Evolutionary conservation across 2,888 invertebrate species (phyloP).

Genomic region (Andrena praecox): DNA sequence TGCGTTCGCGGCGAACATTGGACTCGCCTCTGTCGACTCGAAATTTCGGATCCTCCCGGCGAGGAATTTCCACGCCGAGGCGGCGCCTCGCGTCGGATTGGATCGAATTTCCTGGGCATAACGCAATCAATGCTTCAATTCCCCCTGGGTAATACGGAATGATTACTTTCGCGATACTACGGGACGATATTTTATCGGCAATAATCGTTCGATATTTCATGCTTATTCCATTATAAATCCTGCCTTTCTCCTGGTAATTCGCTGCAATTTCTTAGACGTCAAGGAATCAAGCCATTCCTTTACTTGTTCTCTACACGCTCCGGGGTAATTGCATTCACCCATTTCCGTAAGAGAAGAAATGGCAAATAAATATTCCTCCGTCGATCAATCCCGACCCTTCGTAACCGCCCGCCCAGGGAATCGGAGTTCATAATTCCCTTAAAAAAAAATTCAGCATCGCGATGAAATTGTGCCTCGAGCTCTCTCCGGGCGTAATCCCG

Average conservation of each 20-base stretch:
- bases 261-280: constrained; percentile 23
- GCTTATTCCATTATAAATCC: constrained; percentile 1
- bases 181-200: constrained; percentile 6
- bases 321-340: constrained; percentile 25
- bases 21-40: constrained; percentile 6
- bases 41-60: constrained; percentile 1
- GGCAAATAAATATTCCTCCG: constrained; percentile 26
- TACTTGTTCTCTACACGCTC: constrained; percentile 25
- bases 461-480: constrained; percentile 1
- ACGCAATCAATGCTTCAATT: background rate
- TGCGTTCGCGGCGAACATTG: constrained; percentile 7
- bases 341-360: constrained; percentile 13
- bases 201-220: constrained; percentile 8
- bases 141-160: background rate
- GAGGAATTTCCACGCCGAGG: background rate
- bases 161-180: constrained; percentile 14
- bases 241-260: constrained; percentile 18
- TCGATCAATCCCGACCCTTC: constrained; percentile 1
- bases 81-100: background rate
- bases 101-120: background rate
- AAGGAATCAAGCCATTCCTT: constrained; percentile 23
- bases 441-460: background rate
- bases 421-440: constrained; percentile 4
- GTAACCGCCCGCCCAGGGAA: background rate
- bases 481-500: background rate